These are phyloP conservation scores for Ormia ochracea DNA, from an alignment of 2,888 invertebrate genomes.

Conservation along the genomic window DNA sequence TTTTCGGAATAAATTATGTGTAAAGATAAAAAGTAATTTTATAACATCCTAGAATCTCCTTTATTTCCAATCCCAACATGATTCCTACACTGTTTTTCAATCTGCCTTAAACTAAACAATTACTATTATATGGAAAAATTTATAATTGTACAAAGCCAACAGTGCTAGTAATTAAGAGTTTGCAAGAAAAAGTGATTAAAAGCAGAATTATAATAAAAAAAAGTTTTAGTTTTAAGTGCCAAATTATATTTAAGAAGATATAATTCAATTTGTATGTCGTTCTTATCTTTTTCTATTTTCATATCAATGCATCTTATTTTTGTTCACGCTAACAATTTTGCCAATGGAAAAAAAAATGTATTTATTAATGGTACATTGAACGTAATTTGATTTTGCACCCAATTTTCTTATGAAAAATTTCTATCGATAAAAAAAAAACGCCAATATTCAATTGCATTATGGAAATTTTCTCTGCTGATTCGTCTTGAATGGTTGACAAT, in stretches of 20 bases:
- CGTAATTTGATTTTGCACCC: constrained; percentile 50
- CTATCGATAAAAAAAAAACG: constrained; percentile 13
- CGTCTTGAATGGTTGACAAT: constrained; percentile 53
- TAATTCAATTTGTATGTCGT: constrained; percentile 10
- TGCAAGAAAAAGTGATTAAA: background rate
- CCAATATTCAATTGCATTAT: constrained; percentile 60
- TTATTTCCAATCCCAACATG: too few relatives aligned
- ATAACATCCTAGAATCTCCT: too few relatives aligned
- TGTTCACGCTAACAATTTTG: constrained; percentile 15
- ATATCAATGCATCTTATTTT: constrained; percentile 5
- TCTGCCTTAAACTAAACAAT: too few relatives aligned
- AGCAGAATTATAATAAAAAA: constrained; percentile 32
- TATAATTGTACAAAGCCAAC: too few relatives aligned
- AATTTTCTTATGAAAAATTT: constrained; percentile 46
- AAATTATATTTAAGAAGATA: background rate
- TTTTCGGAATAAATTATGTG: too few relatives aligned
- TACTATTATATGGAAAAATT: too few relatives aligned
- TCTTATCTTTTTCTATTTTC: constrained; percentile 11
- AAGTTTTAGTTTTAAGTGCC: background rate
- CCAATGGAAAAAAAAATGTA: constrained; percentile 7
- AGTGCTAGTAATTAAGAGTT: background rate
- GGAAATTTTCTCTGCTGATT: constrained; percentile 57
- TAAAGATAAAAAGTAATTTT: too few relatives aligned
- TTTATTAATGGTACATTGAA: constrained; percentile 54
- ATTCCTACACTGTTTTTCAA: too few relatives aligned